Evolutionary conservation across 2,888 invertebrate species (phyloP).

Genomic region (Tetramorium bicarinatum): DNA sequence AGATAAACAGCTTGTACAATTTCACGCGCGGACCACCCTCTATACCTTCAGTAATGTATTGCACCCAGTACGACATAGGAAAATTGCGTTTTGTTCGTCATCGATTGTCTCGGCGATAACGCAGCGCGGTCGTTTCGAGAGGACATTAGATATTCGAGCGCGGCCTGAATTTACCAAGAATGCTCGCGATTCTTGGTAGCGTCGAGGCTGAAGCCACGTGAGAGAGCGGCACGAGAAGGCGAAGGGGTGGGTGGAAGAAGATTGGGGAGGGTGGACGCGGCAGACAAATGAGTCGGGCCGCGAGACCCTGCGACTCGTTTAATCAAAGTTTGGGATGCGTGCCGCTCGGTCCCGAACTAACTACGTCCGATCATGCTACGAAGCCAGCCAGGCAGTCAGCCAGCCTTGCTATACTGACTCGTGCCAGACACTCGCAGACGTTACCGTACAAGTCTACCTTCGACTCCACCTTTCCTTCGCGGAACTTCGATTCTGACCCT

Average conservation of each 20-base stretch:
- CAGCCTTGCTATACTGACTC: conserved; percentile 56
- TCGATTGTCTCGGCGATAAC: conserved; percentile 12
- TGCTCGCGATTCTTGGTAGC: conserved; percentile 64
- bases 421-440: conserved; percentile 49
- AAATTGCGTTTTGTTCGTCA: conserved; percentile 9
- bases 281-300: conserved; percentile 77
- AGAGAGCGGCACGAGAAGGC: not conserved
- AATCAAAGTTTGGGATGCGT: conserved; percentile 84
- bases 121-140: conserved; percentile 34
- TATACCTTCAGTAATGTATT: not conserved
- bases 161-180: conserved; percentile 42
- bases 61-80: not conserved
- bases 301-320: conserved; percentile 80
- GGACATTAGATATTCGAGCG: conserved; percentile 31
- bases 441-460: conserved; percentile 47
- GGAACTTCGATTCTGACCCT: conserved; percentile 37
- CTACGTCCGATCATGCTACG: conserved; percentile 83
- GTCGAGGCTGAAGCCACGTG: conserved; percentile 57
- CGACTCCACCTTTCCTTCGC: conserved; percentile 47
- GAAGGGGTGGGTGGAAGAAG: conserved; percentile 69
- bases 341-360: conserved; percentile 80
- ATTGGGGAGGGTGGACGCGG: conserved; percentile 71
- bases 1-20: not conserved
- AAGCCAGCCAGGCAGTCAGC: conserved; percentile 51
- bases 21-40: not conserved